Evolutionary conservation across 2,888 invertebrate genomes (phyloP).

Genomic region (Phrixothrix hirtus): DNA sequence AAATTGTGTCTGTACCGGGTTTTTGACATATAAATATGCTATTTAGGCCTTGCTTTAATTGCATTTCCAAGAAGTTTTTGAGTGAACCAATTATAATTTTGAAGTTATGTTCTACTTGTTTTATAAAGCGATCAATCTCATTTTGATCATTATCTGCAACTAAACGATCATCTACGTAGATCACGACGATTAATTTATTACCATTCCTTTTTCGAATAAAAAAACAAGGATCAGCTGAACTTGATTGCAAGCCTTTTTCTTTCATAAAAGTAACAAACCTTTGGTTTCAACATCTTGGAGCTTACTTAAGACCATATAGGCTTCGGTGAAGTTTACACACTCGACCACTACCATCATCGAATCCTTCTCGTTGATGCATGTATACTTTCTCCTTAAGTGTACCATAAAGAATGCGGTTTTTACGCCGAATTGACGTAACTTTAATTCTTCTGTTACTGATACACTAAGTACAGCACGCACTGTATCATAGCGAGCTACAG

Average conservation of each 20-base stretch:
- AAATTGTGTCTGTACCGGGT: conserved; percentile 15
- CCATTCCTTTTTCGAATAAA: conserved; percentile 31
- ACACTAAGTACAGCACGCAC: neutral
- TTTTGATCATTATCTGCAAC: conserved; percentile 24
- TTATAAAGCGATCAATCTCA: conserved; percentile 29
- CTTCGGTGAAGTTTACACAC: conserved; percentile 44
- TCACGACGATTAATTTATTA: conserved; percentile 33
- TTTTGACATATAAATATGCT: conserved; percentile 26
- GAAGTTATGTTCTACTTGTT: conserved; percentile 21
- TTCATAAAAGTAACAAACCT: conserved; percentile 39
- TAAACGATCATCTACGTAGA: conserved; percentile 45
- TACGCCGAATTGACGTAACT: neutral
- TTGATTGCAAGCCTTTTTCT: conserved; percentile 11
- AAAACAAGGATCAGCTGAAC: conserved; percentile 41
- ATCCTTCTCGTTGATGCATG: conserved; percentile 46
- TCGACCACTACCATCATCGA: conserved; percentile 34
- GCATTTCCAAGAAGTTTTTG: conserved; percentile 16
- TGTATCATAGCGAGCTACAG: neutral
- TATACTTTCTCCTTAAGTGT: conserved; percentile 42
- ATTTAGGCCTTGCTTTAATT: conserved; percentile 33
- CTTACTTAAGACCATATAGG: conserved; percentile 49
- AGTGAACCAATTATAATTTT: conserved; percentile 13
- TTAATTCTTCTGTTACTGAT: neutral
- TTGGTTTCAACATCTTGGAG: conserved; percentile 45
- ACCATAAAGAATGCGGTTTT: neutral